Conservation (phyloP, 2,113 vertebrate species). For the Eidolon helvum region DNA sequence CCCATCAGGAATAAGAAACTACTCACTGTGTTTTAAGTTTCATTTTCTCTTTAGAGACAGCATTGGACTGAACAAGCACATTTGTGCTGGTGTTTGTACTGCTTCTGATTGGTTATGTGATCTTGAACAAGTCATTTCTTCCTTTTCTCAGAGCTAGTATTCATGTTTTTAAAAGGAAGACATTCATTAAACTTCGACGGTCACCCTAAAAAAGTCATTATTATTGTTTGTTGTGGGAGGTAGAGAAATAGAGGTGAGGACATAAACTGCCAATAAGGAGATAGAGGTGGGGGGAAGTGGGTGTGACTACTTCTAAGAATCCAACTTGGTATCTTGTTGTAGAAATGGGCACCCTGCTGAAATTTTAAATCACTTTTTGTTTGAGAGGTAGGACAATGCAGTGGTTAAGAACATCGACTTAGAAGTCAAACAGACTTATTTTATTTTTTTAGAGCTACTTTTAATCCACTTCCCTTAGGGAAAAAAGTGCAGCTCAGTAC, state of each 20-base stretch:
- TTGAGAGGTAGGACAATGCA: background rate
- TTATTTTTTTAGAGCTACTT: background rate
- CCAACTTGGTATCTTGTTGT: background rate
- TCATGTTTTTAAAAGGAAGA: background rate
- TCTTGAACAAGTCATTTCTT: background rate
- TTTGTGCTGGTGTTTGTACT: background rate
- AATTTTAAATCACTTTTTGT: background rate
- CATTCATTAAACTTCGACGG: background rate
- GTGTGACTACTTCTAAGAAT: background rate
- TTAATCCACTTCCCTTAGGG: background rate
- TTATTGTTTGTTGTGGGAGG: background rate
- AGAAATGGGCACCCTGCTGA: background rate
- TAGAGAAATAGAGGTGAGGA: background rate
- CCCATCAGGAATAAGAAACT: background rate
- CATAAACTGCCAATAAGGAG: background rate
- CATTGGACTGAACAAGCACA: background rate
- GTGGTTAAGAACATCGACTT: background rate
- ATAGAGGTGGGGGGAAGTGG: too few species aligned
- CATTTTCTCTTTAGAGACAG: background rate
- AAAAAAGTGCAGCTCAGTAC: too few species aligned
- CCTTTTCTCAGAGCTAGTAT: background rate
- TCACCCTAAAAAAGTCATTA: background rate
- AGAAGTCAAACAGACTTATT: background rate
- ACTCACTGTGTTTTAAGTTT: background rate
- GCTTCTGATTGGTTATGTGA: background rate